phyloP scores from a whole-genome alignment of 2,113 vertebrate genomes.

The Centropus bengalensis region DNA sequence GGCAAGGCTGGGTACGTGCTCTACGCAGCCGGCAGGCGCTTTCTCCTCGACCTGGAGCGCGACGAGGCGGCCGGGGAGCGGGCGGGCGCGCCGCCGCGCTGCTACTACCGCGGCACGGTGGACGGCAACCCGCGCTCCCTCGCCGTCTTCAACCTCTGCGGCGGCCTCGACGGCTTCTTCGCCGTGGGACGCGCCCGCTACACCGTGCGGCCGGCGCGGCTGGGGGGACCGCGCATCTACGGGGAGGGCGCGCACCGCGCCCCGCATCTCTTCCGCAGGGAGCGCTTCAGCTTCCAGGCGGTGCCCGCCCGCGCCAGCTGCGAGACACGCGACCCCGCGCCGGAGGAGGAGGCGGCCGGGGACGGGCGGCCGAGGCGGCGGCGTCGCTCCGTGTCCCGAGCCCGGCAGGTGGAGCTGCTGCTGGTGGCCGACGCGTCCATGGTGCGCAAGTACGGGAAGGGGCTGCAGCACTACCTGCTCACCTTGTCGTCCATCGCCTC shows the following conservation, averaged over 20 bases:
- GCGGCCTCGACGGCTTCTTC: conserved; percentile 90
- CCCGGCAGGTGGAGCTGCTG: conserved; percentile 94
- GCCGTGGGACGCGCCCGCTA: conserved; percentile 87
- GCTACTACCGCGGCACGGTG: conserved; percentile 90
- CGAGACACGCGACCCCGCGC: conserved; percentile 64
- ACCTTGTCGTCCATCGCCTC: conserved; percentile 94
- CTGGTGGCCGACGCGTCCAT: conserved; percentile 94
- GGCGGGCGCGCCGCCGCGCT: conserved; percentile 70
- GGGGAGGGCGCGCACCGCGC: conserved; percentile 76
- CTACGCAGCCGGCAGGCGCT: conserved; percentile 85
- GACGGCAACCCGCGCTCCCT: conserved; percentile 88
- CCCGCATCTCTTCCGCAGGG: conserved; percentile 84
- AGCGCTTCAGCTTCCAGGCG: conserved; percentile 87
- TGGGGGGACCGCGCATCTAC: conserved; percentile 66
- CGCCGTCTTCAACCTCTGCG: conserved; percentile 89
- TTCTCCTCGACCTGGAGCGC: conserved; percentile 91
- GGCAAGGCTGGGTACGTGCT: conserved; percentile 91
- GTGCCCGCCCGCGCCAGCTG: conserved; percentile 73
- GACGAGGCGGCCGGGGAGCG: conserved; percentile 71
- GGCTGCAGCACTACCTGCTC: conserved; percentile 93
- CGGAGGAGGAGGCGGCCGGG: neutral
- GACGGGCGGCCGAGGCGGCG: conserved; percentile 61
- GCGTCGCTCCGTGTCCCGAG: conserved; percentile 87
- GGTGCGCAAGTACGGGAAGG: conserved; percentile 89
- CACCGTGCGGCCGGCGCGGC: conserved; percentile 79